Evolutionary conservation across 2,113 vertebrate genomes (phyloP).

Genomic region (Sapajus apella): DNA sequence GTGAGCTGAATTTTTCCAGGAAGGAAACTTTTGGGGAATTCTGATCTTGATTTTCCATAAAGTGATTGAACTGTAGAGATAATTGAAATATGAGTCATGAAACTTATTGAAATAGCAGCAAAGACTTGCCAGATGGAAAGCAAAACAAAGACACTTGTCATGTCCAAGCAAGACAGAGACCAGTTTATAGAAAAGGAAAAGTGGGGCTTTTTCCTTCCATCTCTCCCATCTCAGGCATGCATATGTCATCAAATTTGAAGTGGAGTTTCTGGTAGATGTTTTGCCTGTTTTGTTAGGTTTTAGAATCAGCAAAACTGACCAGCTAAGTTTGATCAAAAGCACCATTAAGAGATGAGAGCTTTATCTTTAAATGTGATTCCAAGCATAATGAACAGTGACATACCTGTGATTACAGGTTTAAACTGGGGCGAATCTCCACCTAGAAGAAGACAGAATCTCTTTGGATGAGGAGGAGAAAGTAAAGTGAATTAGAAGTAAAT

Average conservation of each 20-base stretch:
- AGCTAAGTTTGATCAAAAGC: conserved; percentile 7
- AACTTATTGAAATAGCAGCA: conserved; percentile 72
- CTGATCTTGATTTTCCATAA: conserved; percentile 73
- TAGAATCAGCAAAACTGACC: conserved; percentile 44
- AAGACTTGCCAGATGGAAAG: conserved; percentile 76
- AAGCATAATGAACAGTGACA: neutral
- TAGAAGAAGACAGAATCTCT: conserved; percentile 54
- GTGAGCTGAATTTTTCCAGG: conserved; percentile 62
- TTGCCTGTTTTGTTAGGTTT: neutral
- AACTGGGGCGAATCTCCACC: conserved; percentile 26
- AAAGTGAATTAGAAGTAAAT: conserved; percentile 57
- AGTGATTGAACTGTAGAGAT: conserved; percentile 67
- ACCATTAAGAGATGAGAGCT: neutral
- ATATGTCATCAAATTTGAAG: conserved; percentile 59
- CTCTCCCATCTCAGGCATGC: conserved; percentile 16
- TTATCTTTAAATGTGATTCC: conserved; percentile 18
- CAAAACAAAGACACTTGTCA: conserved; percentile 68
- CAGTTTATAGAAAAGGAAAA: conserved; percentile 33
- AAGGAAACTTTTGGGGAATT: conserved; percentile 69
- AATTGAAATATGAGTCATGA: conserved; percentile 77
- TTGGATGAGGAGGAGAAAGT: conserved; percentile 58
- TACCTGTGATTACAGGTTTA: conserved; percentile 38
- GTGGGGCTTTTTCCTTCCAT: conserved; percentile 58
- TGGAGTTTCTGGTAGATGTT: conserved; percentile 32
- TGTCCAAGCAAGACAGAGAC: conserved; percentile 61